A percentile compares a stretch with the other conserved stretches of the same genome.
Conservation (phyloP, 2,888 invertebrate species). For the Teinopalpus imperialis region DNA sequence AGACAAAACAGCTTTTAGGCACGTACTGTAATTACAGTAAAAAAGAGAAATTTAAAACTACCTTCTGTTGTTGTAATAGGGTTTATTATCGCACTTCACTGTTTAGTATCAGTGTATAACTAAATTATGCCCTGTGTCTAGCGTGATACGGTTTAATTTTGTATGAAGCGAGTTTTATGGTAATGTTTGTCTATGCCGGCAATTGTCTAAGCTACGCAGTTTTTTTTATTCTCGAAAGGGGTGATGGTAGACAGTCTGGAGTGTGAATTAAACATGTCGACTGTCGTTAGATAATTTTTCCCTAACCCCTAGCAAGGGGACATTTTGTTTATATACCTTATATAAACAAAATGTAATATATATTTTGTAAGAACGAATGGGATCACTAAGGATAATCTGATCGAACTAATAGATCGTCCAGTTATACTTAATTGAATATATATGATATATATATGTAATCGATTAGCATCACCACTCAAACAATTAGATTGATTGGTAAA, state of each 20-base stretch:
- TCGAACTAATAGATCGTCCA: no score
- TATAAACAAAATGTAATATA: no score
- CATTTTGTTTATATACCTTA: no score
- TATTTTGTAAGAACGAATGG: no score
- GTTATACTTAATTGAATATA: no score
- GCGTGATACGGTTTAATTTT: slow-evolving; percentile 21
- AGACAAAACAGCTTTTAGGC: slow-evolving; percentile 69
- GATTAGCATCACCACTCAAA: no score
- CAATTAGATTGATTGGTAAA: no score
- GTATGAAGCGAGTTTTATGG: slow-evolving; percentile 18
- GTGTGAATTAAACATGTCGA: slow-evolving; percentile 49
- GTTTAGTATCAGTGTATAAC: slow-evolving; percentile 2
- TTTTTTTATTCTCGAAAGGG: slow-evolving; percentile 38
- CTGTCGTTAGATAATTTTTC: slow-evolving; percentile 16
- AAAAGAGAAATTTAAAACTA: slow-evolving; percentile 6
- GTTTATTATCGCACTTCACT: slow-evolving; percentile 6
- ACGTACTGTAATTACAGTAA: slow-evolving; percentile 42
- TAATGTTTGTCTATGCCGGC: slow-evolving; percentile 32
- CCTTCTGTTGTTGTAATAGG: slow-evolving; percentile 18
- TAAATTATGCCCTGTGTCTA: background rate
- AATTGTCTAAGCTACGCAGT: slow-evolving; percentile 37
- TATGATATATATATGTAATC: no score
- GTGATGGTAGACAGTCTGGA: slow-evolving; percentile 52
- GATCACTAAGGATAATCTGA: no score
- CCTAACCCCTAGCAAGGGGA: no score